Percentiles rank a stretch among this genome's conserved stretches.
Evolutionary conservation across 2,797 vertebrate species (phyloP).

Genomic region (Parotocinclus haroldoi): DNA sequence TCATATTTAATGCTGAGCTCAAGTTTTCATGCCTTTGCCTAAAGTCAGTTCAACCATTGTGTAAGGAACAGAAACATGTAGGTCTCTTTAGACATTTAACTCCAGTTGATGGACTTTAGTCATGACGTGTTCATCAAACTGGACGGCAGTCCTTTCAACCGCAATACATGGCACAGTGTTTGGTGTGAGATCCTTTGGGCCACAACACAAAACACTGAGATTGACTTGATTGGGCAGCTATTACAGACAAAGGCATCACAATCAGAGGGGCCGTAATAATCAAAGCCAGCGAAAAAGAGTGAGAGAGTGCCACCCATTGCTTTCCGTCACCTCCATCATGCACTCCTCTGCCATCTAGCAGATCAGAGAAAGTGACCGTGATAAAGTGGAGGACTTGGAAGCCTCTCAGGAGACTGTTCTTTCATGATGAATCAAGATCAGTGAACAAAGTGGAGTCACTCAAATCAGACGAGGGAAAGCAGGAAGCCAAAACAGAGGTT

Average conservation of each 20-base stretch:
- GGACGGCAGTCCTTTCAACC: conserved; percentile 36
- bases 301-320: conserved; percentile 48
- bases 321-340: conserved; percentile 38
- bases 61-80: too few species aligned
- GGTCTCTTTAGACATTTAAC: too few species aligned
- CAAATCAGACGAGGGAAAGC: conserved; percentile 1
- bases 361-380: conserved; percentile 58
- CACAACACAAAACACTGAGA: conserved; percentile 42
- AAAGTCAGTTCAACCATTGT: too few species aligned
- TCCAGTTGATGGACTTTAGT: background rate
- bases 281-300: conserved; percentile 58
- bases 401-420: conserved; percentile 66
- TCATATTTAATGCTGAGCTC: too few species aligned
- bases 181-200: too few species aligned
- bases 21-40: too few species aligned
- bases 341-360: conserved; percentile 50
- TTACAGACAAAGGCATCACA: conserved; percentile 75
- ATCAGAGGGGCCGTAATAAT: conserved; percentile 73
- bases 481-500: conserved; percentile 21
- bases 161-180: too few species aligned
- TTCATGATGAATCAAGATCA: conserved; percentile 63
- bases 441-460: conserved; percentile 48
- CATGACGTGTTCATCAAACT: background rate
- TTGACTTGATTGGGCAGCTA: conserved; percentile 72
- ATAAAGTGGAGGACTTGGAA: conserved; percentile 57